Conservation (phyloP, 35 echinoderm and acorn worm genomes). For the Eucidaris tribuloides region DNA sequence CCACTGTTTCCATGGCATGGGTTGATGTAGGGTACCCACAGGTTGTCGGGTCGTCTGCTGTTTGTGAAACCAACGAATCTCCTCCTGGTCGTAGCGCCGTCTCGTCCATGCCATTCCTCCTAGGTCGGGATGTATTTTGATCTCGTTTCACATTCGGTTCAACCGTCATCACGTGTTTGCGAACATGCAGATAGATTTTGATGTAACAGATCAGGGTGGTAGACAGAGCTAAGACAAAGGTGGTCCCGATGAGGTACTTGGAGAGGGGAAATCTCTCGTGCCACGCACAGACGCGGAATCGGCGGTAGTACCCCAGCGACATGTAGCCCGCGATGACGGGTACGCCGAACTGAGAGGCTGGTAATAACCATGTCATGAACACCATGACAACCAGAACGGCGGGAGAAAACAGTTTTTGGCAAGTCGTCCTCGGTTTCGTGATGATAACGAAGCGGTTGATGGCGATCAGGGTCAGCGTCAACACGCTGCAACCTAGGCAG, state of each 20-base stretch:
- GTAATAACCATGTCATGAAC: slow-evolving; percentile 47
- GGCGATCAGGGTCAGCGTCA: slow-evolving; percentile 60
- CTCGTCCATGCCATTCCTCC: no score
- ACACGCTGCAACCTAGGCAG: slow-evolving; percentile 54
- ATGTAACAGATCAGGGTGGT: background rate
- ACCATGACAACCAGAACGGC: slow-evolving; percentile 6
- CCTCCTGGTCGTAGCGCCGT: no score
- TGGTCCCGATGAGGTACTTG: background rate
- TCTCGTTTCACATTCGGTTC: no score
- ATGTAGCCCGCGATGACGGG: slow-evolving; percentile 39
- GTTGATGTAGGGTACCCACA: background rate
- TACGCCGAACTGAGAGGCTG: slow-evolving; percentile 7
- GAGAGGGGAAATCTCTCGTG: background rate
- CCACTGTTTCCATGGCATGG: background rate
- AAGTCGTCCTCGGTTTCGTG: slow-evolving; percentile 10
- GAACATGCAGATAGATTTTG: slow-evolving; percentile 16
- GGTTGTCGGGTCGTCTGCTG: background rate
- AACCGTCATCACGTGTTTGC: slow-evolving; percentile 9
- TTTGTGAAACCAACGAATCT: no score
- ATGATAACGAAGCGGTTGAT: slow-evolving; percentile 55
- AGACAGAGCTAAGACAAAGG: background rate
- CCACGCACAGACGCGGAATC: slow-evolving; percentile 41
- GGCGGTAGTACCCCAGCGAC: slow-evolving; percentile 43
- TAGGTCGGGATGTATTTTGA: no score
- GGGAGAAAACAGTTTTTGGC: slow-evolving; percentile 14